These are phyloP conservation scores for Temnothorax nylanderi DNA, from an alignment of 1,140 invertebrate genomes.

Conservation along the genomic window DNA sequence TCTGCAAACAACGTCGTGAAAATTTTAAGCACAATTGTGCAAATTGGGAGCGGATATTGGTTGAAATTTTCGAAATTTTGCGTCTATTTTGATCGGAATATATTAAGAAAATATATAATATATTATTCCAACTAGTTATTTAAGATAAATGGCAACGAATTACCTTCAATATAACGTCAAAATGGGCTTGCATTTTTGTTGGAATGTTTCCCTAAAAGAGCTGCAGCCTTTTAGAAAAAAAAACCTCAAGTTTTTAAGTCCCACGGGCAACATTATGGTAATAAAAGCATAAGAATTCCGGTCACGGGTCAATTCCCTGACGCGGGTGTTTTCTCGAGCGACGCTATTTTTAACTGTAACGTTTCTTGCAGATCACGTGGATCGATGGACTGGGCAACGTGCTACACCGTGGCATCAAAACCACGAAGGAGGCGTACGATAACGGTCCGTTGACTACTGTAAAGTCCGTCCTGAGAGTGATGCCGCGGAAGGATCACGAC, in stretches of 20 bases:
- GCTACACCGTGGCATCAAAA: slow-evolving; percentile 91
- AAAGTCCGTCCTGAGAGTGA: slow-evolving; percentile 93
- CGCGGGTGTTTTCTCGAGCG: slow-evolving; percentile 51
- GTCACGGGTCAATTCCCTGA: slow-evolving; percentile 59
- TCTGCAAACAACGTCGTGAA: neutral
- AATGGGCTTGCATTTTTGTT: neutral
- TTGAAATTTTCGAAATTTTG: neutral
- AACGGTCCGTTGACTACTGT: slow-evolving; percentile 94
- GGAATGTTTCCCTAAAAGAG: neutral
- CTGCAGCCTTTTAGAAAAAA: neutral
- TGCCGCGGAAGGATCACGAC: slow-evolving; percentile 94
- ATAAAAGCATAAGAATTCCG: slow-evolving; percentile 54
- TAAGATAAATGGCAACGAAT: neutral
- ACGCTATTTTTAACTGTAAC: slow-evolving; percentile 60
- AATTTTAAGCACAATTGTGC: neutral
- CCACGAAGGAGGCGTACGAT: slow-evolving; percentile 90
- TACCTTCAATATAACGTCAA: neutral
- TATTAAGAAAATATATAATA: neutral
- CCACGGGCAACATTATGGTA: slow-evolving; percentile 46
- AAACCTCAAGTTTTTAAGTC: slow-evolving; percentile 24
- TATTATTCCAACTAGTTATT: neutral
- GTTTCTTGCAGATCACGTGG: slow-evolving; percentile 93
- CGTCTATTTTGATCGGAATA: neutral
- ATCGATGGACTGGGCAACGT: slow-evolving; percentile 95
- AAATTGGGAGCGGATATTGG: too few species aligned